Evolutionary conservation across 2,113 vertebrate genomes (phyloP).

Genomic region (Syngnathoides biaculeatus): DNA sequence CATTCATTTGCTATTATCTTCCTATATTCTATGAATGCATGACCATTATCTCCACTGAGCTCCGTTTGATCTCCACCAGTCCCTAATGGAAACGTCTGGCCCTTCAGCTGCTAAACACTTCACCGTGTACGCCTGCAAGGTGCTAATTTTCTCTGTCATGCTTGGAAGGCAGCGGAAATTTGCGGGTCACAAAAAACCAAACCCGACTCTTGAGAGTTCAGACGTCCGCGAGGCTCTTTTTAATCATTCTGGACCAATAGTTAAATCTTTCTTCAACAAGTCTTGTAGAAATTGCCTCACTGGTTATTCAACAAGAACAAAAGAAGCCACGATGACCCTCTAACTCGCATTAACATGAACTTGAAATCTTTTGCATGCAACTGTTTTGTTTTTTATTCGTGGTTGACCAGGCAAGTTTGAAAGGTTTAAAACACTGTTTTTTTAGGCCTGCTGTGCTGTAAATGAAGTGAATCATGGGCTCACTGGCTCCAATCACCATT

Average conservation of each 20-base stretch:
- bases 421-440: neutral
- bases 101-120: constrained; percentile 8
- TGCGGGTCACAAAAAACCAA: constrained; percentile 7
- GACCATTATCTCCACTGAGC: neutral
- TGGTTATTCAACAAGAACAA: neutral
- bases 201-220: constrained; percentile 2
- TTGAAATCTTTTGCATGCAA: neutral
- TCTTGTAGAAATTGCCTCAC: neutral
- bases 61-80: constrained; percentile 3
- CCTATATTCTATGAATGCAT: neutral
- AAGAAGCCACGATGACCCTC: neutral
- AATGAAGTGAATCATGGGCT: constrained; percentile 17
- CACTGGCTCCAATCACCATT: neutral
- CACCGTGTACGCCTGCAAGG: constrained; percentile 5
- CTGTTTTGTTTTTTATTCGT: neutral
- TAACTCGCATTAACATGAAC: neutral
- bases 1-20: neutral
- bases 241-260: neutral
- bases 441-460: constrained; percentile 6
- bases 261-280: neutral
- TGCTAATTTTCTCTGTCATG: constrained; percentile 9
- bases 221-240: constrained; percentile 8
- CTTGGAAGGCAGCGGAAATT: constrained; percentile 4
- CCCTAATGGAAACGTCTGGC: neutral
- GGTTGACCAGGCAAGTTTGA: neutral